Conservation (phyloP, 2,888 invertebrate species). For the Spodoptera exigua region DNA sequence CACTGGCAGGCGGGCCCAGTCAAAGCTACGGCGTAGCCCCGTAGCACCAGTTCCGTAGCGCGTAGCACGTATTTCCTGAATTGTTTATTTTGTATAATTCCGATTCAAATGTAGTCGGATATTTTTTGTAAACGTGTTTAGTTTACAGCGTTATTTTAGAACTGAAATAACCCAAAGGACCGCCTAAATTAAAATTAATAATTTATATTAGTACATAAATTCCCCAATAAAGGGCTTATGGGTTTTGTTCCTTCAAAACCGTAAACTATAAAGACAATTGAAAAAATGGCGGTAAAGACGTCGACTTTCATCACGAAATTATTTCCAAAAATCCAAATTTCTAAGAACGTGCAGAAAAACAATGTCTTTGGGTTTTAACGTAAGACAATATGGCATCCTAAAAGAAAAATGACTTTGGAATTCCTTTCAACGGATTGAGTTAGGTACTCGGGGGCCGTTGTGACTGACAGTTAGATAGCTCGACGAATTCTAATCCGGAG, state of each 20-base stretch:
- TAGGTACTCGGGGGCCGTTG: conserved; percentile 10
- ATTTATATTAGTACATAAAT: too few relatives aligned
- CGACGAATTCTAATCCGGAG: conserved; percentile 34
- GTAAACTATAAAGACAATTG: too few relatives aligned
- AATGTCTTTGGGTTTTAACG: too few relatives aligned
- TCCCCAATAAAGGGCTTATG: too few relatives aligned
- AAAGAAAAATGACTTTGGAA: conserved; percentile 5
- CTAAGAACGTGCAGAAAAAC: too few relatives aligned
- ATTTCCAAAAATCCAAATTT: too few relatives aligned
- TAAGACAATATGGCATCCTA: background rate
- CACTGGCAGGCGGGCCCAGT: conserved; percentile 4
- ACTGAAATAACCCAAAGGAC: too few relatives aligned
- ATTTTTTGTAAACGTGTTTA: conserved; percentile 6
- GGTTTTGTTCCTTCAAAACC: too few relatives aligned
- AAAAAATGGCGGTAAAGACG: too few relatives aligned
- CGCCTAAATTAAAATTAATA: too few relatives aligned
- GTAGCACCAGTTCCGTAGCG: conserved; percentile 17
- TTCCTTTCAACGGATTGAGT: conserved; percentile 13
- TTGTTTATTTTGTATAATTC: conserved; percentile 41
- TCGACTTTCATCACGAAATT: too few relatives aligned
- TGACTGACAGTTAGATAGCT: conserved; percentile 39
- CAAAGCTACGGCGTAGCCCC: conserved; percentile 21
- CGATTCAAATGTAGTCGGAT: conserved; percentile 11
- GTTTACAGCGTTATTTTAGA: background rate
- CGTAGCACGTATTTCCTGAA: conserved; percentile 32